Base-by-base conservation (phyloP, 2,113 vertebrate genomes). In the Myiozetetes cayanensis region DNA sequence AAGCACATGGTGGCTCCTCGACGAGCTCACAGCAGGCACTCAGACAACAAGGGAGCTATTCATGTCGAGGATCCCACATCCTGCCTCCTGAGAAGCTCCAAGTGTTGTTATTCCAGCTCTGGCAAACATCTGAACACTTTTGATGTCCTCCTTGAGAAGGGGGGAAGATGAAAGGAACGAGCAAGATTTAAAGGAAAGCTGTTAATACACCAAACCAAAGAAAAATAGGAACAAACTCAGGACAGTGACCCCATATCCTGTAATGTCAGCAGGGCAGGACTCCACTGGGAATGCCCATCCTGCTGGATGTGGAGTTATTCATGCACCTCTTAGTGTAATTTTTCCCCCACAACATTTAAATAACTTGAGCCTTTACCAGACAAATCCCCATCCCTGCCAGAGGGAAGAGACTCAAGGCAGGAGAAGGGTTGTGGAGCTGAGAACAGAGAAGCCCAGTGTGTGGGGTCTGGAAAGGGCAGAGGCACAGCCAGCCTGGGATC, bases 1-100 rank as follows among this genome's bases (percentile, higher is more conserved):
- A 79, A 85, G 85, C 79, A 77, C 37, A 12, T 11, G 83, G 83
- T 39, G 72, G 55, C 92, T 94, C 94, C 90, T 91, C 92, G 83
- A 92, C 14, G 24, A 41, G 61, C 71, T 72, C 93, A 75, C 95
- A 95, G 94, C 93, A 95, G 95, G 89, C 56, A 63, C 61, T 56
- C 0, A 88, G 73, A 81, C 83, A 86, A 97, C 94, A 96, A 94
- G 91, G 77, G 56, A 94, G 75, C 84, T 53, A 85, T 97, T 97
- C 83, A 92, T 65, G 31, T 27, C 1, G 1, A 91, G 94, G 68
- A 92, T 52, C 84, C 77, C 91, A 97, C 94, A 96, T 96, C 96
- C 93, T 95, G 91, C 62, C 61, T 75, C 86, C 37, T 78, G 58
- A 70, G 75, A 81, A 81, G 61, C 91, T 87, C 80, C 2, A 41